Base-by-base conservation (phyloP, 1,140 invertebrate genomes). In the Geopemphigus sp. region DNA sequence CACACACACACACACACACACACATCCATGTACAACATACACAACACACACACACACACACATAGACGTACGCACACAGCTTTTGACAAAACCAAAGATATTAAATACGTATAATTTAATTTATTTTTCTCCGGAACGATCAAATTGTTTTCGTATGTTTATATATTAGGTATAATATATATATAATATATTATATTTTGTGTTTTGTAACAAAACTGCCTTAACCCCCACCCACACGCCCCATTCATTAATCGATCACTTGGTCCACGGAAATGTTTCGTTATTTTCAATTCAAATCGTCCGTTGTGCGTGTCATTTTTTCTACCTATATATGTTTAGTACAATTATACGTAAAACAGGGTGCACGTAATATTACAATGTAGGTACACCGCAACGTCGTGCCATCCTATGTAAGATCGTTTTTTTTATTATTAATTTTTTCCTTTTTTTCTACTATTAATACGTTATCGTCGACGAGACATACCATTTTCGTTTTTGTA, bases 331-430 rank as follows among this genome's bases (percentile, higher is more conserved):
- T 68, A 47, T 24, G 15, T 47, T 47, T 39, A 4, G 14, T 24
- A 24, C 1, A 61, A 10, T 1, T 70, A 29, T 54, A 15, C 22
- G 53, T 61, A 63, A 50, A 63, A 78, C 74, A 78, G 74, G 74
- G 74, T 78, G 74, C 61, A 57, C 61, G 74, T n/a, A 63, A 54
- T 66, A 45, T 39, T 72, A 47, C 50, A 50, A 68, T 68, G 47
- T 72, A 50, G 50, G n/a, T n/a, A n/a, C 15, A 26, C 53, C 45
- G 45, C 14, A 15, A 32, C n/a, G 47, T 50, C 57, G 74, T 63
- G 74, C 57, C 74, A 63, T 76, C 73, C 73, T 78, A 78, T 17
- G 57, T 78, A 59, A 76, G 53, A 39, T 57, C 11, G 54, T 76
- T 76, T 57, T 50, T 64, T 47, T 78, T 57, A 47, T 47, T 61